Conservation (phyloP, 2,113 vertebrate species). For the Neolamprologus toae region DNA sequence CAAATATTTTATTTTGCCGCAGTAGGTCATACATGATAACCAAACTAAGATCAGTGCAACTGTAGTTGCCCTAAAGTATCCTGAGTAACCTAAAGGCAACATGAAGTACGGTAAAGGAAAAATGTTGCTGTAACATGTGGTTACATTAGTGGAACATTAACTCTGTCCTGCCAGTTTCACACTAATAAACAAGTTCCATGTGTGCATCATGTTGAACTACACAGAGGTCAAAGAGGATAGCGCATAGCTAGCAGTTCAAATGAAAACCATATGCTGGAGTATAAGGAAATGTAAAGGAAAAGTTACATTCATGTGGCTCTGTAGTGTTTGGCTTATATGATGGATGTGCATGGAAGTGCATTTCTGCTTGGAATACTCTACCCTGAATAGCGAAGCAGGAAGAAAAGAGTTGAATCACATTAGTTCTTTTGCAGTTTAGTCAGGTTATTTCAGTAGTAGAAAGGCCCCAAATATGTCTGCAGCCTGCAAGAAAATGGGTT, state of each 20-base stretch:
- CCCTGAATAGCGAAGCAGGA: not conserved
- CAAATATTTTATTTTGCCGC: not conserved
- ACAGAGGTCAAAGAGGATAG: constrained; percentile 16
- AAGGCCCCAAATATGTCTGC: not conserved
- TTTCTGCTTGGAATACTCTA: not conserved
- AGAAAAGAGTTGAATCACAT: not conserved
- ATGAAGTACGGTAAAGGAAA: not conserved
- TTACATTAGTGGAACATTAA: not conserved
- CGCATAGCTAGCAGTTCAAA: constrained; percentile 28
- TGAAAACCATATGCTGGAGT: constrained; percentile 63
- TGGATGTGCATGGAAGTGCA: not conserved
- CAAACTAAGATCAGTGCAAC: not conserved
- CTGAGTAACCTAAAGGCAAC: not conserved
- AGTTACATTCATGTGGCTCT: not conserved
- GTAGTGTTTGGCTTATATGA: not conserved
- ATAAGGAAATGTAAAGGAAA: not conserved
- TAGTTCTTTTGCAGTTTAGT: not conserved
- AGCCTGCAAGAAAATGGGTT: not conserved
- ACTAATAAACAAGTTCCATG: constrained; percentile 54
- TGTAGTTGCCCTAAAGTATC: not conserved
- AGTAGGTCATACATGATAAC: fast-evolving
- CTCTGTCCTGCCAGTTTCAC: not conserved
- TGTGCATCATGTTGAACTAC: constrained; percentile 38
- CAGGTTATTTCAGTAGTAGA: not conserved
- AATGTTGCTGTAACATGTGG: not conserved